A percentile compares a stretch with the other conserved stretches of the same genome.
Conservation (phyloP, 2,797 vertebrate species). For the Aulostomus chinensis region DNA sequence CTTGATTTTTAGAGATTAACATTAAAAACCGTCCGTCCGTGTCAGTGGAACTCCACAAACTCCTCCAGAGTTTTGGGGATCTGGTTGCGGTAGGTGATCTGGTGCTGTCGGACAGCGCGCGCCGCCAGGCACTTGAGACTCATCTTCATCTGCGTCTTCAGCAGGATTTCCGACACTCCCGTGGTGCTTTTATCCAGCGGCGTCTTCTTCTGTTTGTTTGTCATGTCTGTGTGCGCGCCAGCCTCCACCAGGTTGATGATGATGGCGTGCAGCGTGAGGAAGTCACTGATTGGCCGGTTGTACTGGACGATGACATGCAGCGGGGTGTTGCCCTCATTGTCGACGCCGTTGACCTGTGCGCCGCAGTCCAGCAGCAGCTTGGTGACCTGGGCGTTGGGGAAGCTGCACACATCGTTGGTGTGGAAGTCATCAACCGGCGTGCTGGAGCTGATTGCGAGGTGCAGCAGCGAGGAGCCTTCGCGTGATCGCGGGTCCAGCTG, state of each 20-base stretch:
- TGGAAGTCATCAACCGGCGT: slow-evolving; percentile 97
- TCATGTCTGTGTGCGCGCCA: slow-evolving; percentile 96
- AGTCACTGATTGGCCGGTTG: slow-evolving; percentile 98
- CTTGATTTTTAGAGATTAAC: too few species aligned
- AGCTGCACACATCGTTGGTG: slow-evolving; percentile 97
- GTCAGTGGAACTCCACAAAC: slow-evolving; percentile 96
- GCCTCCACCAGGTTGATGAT: slow-evolving; percentile 97
- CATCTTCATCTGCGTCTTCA: slow-evolving; percentile 99
- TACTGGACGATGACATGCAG: slow-evolving; percentile 97
- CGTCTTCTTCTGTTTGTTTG: slow-evolving; percentile 97
- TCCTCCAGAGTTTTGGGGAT: slow-evolving; percentile 96
- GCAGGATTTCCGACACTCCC: slow-evolving; percentile 95
- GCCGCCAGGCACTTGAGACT: slow-evolving; percentile 99
- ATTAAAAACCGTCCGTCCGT: too few species aligned
- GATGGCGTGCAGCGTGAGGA: slow-evolving; percentile 95
- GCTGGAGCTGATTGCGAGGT: slow-evolving; percentile 92
- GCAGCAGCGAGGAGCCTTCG: slow-evolving; percentile 89
- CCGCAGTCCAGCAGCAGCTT: slow-evolving; percentile 95
- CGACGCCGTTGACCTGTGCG: slow-evolving; percentile 89
- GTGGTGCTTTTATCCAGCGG: slow-evolving; percentile 97
- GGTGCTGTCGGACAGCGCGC: slow-evolving; percentile 90
- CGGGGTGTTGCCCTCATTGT: slow-evolving; percentile 92
- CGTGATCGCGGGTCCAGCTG: slow-evolving; percentile 91
- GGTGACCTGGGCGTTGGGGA: slow-evolving; percentile 92
- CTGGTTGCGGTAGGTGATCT: slow-evolving; percentile 93